Percentiles rank a stretch among this genome's conserved stretches.
These are phyloP conservation scores for Priapulus caudatus DNA, from an alignment of 2,888 invertebrate genomes.

Conservation along the genomic window DNA sequence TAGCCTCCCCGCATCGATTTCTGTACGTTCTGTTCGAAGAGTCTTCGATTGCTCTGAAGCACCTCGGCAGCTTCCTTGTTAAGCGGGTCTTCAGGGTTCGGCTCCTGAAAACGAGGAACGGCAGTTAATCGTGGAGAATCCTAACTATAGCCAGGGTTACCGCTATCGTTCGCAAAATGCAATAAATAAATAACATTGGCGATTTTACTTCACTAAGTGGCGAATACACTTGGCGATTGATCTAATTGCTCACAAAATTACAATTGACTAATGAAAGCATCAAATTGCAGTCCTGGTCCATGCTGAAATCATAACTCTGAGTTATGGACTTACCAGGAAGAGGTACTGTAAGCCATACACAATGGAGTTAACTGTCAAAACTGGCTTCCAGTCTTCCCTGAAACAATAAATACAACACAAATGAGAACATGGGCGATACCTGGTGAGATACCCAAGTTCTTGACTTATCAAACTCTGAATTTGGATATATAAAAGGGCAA, in stretches of 20 bases:
- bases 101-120: conserved; percentile 53
- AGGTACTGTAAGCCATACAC: conserved; percentile 95
- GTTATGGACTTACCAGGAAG: conserved; percentile 65
- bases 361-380: conserved; percentile 90
- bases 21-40: conserved; percentile 90
- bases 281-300: no score
- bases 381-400: conserved; percentile 97
- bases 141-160: background rate
- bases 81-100: conserved; percentile 94
- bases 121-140: background rate
- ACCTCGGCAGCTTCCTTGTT: conserved; percentile 98
- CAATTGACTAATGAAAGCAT: background rate
- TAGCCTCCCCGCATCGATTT: conserved; percentile 93
- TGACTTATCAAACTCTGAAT: no score
- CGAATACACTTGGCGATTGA: background rate
- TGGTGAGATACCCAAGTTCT: no score
- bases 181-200: no score
- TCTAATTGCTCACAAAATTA: no score
- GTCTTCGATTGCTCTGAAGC: conserved; percentile 76
- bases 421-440: no score
- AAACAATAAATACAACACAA: conserved; percentile 18
- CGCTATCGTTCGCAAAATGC: background rate
- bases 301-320: no score
- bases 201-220: background rate
- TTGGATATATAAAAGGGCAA: background rate